phyloP scores from a whole-genome alignment of 2,888 invertebrate genomes.

The Osedax frankpressi region DNA sequence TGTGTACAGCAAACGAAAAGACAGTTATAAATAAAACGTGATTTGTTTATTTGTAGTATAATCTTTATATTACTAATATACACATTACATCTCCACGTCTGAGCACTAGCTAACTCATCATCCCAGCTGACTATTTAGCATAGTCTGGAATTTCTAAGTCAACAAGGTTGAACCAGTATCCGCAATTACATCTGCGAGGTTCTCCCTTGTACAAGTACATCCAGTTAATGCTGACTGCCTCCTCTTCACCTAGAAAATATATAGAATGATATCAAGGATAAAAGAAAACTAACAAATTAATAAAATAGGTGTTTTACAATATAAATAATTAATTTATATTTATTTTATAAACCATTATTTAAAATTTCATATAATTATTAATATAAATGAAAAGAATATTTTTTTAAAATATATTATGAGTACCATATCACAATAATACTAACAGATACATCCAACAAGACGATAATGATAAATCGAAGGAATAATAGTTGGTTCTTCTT shows the following conservation, averaged over 20 bases:
- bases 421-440: no score
- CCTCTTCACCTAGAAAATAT: constrained; percentile 78
- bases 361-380: no score
- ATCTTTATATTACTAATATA: neutral
- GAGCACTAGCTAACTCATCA: neutral
- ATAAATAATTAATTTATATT: no score
- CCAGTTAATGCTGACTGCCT: constrained; percentile 75
- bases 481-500: constrained; percentile 71
- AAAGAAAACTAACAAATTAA: no score
- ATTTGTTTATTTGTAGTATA: neutral
- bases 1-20: neutral
- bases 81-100: neutral
- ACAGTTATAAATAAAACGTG: neutral
- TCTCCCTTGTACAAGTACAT: constrained; percentile 84
- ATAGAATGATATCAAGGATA: no score
- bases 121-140: neutral
- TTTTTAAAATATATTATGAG: no score
- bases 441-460: constrained; percentile 82
- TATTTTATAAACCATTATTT: no score
- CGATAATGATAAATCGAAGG: constrained; percentile 79
- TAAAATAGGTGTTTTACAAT: no score
- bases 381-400: no score
- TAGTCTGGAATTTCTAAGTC: constrained; percentile 39
- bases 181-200: constrained; percentile 84
- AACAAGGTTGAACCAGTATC: constrained; percentile 85